Evolutionary conservation across 2,797 vertebrate species (phyloP).

Genomic region (Aulostomus chinensis): DNA sequence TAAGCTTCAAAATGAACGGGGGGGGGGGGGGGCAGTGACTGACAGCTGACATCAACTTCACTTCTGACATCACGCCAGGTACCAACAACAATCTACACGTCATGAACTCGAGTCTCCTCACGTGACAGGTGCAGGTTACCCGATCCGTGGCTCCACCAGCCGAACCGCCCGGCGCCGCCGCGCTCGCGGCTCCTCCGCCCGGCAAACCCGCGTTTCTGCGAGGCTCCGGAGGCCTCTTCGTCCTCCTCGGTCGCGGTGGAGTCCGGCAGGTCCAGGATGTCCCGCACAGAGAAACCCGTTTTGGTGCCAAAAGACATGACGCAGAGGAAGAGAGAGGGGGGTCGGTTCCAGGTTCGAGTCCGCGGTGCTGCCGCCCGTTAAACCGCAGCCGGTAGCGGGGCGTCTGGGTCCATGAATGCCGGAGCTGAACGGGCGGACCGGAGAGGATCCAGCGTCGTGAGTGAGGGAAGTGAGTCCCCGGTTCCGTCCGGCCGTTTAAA

Average conservation of each 20-base stretch:
- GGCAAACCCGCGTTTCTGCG: not conserved
- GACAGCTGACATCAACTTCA: too few relatives aligned
- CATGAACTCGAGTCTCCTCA: slow-evolving; percentile 65
- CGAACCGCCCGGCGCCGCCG: slow-evolving; percentile 68
- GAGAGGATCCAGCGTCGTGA: slow-evolving; percentile 62
- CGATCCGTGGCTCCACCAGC: slow-evolving; percentile 82
- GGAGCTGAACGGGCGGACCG: slow-evolving; percentile 12
- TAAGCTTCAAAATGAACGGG: too few relatives aligned
- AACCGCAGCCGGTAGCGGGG: slow-evolving; percentile 5
- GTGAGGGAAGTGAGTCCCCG: not conserved
- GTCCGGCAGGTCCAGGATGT: slow-evolving; percentile 91
- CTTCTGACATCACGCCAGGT: too few relatives aligned
- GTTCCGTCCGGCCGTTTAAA: slow-evolving; percentile 43
- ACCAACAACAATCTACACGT: not conserved
- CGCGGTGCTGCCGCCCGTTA: slow-evolving; percentile 21
- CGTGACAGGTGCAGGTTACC: slow-evolving; percentile 85
- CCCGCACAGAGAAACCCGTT: slow-evolving; percentile 92
- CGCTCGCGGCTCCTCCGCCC: not conserved
- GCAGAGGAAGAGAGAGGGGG: not conserved
- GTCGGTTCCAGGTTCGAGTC: not conserved
- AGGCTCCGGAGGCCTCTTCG: slow-evolving; percentile 22
- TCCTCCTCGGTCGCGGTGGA: slow-evolving; percentile 81
- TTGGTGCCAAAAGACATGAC: slow-evolving; percentile 86
- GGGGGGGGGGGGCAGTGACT: too few relatives aligned
- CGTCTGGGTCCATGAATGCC: slow-evolving; percentile 27